Percentiles rank a stretch among this genome's conserved stretches.
phyloP scores from a whole-genome alignment of 2,888 invertebrate species.

The Erpobdella octoculata region DNA sequence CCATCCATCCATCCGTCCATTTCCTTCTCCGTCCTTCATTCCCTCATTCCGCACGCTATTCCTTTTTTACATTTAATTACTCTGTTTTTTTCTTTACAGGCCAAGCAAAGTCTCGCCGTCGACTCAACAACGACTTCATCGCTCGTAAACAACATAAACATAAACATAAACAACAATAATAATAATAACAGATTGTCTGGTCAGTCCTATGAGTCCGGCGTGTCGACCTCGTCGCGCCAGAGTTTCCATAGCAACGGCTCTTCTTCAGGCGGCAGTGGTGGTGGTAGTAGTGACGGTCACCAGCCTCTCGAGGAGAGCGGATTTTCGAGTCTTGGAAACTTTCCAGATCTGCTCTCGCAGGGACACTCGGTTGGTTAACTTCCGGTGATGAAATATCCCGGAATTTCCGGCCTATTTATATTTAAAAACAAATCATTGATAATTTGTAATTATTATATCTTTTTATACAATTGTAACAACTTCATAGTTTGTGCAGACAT shows the following conservation, averaged over 20 bases:
- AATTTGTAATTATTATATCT: no score
- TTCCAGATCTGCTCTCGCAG: constrained; percentile 49
- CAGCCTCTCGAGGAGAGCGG: constrained; percentile 60
- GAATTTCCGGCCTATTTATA: no score
- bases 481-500: neutral
- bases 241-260: constrained; percentile 35
- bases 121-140: neutral
- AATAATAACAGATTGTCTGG: constrained; percentile 48
- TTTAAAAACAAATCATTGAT: no score
- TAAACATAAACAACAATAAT: constrained; percentile 3
- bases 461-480: no score
- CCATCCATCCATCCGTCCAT: neutral
- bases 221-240: constrained; percentile 39
- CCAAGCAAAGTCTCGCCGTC: no score
- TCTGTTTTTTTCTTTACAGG: no score
- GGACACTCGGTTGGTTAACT: constrained; percentile 45
- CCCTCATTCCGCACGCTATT: neutral
- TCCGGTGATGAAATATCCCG: neutral
- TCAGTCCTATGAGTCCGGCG: constrained; percentile 53
- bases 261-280: constrained; percentile 35
- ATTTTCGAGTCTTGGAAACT: constrained; percentile 49
- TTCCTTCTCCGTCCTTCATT: neutral
- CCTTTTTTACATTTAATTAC: neutral
- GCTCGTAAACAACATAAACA: neutral
- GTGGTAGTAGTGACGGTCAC: constrained; percentile 50